A percentile compares a stretch with the other conserved stretches of the same genome.
These are phyloP conservation scores for Cheilosia urbana DNA, from an alignment of 2,888 invertebrate species.

Conservation along the genomic window DNA sequence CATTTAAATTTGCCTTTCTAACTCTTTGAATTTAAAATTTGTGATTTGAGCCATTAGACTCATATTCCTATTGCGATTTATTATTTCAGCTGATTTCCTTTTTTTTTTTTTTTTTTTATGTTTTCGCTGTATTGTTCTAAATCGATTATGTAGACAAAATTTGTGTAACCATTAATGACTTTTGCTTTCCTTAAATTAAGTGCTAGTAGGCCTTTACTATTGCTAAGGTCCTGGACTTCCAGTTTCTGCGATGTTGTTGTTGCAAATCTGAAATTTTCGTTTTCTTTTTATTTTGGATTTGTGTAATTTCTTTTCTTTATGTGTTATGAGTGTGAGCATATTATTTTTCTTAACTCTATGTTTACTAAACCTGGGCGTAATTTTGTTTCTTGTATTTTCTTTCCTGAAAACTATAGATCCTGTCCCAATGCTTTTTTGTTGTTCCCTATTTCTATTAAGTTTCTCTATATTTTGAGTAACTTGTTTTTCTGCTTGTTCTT, in stretches of 20 bases:
- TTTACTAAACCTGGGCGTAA: conserved; percentile 17
- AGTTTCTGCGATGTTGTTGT: neutral
- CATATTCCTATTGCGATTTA: too few relatives aligned
- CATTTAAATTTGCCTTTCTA: too few relatives aligned
- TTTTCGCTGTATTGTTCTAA: too few relatives aligned
- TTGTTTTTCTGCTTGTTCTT: neutral
- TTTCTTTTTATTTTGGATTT: conserved; percentile 20
- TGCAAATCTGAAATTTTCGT: conserved; percentile 2
- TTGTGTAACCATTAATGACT: neutral
- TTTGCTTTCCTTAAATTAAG: neutral
- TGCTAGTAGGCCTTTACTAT: neutral
- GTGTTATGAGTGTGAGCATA: conserved; percentile 12
- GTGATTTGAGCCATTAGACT: too few relatives aligned
- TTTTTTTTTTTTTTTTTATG: too few relatives aligned
- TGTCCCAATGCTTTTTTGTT: neutral
- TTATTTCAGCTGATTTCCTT: too few relatives aligned
- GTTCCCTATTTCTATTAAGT: neutral
- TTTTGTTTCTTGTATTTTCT: conserved; percentile 20
- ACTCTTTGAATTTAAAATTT: too few relatives aligned
- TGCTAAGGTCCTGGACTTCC: neutral
- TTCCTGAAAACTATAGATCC: conserved; percentile 9
- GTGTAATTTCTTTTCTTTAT: conserved; percentile 14
- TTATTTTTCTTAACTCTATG: conserved; percentile 21
- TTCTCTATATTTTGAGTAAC: neutral
- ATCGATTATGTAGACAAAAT: neutral